A percentile compares a stretch with the other conserved stretches of the same genome.
phyloP scores from a whole-genome alignment of 2,888 invertebrate genomes.

The Acanthosepion pharaonis region DNA sequence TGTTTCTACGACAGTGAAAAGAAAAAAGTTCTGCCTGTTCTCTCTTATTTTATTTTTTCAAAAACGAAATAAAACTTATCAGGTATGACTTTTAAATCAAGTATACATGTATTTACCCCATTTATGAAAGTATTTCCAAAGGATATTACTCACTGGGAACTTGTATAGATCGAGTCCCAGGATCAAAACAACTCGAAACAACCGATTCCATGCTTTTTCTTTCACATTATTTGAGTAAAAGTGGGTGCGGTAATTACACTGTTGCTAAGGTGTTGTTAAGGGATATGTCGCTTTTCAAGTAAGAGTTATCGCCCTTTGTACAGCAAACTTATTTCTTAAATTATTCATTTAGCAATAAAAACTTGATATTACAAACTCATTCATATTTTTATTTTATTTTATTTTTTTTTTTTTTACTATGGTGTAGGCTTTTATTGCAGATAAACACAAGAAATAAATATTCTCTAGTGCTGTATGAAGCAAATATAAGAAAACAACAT shows the following conservation, averaged over 20 bases:
- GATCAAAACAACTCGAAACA: neutral
- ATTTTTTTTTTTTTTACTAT: too few relatives aligned
- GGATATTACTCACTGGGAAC: neutral
- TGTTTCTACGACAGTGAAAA: too few relatives aligned
- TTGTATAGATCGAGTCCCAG: constrained; percentile 45
- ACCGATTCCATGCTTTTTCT: neutral
- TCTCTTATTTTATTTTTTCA: too few relatives aligned
- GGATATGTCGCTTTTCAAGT: neutral
- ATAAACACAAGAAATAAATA: too few relatives aligned
- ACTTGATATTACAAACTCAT: neutral
- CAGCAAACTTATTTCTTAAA: too few relatives aligned
- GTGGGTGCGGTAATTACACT: neutral
- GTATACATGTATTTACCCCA: neutral
- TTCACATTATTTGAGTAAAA: neutral
- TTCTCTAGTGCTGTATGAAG: too few relatives aligned
- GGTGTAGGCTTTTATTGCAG: too few relatives aligned
- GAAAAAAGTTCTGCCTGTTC: too few relatives aligned
- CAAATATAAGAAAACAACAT: too few relatives aligned
- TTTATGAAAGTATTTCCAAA: neutral
- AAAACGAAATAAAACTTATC: too few relatives aligned
- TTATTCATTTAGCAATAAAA: too few relatives aligned
- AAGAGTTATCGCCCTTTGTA: neutral
- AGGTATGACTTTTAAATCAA: neutral
- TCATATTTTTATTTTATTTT: neutral
- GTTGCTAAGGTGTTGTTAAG: neutral